Conservation (phyloP, 2,888 invertebrate species). For the Folsomia candida region DNA sequence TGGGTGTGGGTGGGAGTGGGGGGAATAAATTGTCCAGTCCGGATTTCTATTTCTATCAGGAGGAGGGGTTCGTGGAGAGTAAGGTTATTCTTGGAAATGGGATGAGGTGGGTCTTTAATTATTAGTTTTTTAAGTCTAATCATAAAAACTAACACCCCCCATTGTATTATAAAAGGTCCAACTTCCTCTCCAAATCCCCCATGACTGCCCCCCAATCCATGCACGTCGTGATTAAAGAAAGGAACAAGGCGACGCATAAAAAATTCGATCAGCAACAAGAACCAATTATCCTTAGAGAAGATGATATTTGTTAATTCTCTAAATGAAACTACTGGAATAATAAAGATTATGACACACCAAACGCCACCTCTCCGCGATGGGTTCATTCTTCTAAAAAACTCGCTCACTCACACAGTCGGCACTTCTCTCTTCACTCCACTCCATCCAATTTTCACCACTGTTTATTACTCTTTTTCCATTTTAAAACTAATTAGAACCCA, state of each 20-base stretch:
- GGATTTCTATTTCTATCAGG: constrained; percentile 28
- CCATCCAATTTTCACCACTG: too few relatives aligned
- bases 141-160: background rate
- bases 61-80: background rate
- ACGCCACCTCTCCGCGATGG: too few relatives aligned
- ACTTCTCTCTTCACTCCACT: too few relatives aligned
- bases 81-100: constrained; percentile 5
- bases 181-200: constrained; percentile 21
- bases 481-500: too few relatives aligned
- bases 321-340: too few relatives aligned
- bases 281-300: too few relatives aligned
- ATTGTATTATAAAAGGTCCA: background rate
- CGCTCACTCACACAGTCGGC: too few relatives aligned
- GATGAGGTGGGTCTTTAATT: background rate
- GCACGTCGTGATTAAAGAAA: constrained; percentile 16
- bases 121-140: constrained; percentile 10
- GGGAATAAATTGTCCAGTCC: constrained; percentile 14
- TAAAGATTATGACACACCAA: too few relatives aligned
- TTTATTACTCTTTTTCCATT: too few relatives aligned
- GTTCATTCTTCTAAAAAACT: too few relatives aligned
- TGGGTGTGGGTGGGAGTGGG: background rate
- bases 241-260: constrained; percentile 18
- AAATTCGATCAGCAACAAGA: constrained; percentile 23
- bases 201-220: constrained; percentile 15
- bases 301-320: too few relatives aligned